Evolutionary conservation across 2,113 vertebrate species (phyloP), one percentile per base, ranked within the genome.

Genomic region (Sterna hirundo): DNA sequence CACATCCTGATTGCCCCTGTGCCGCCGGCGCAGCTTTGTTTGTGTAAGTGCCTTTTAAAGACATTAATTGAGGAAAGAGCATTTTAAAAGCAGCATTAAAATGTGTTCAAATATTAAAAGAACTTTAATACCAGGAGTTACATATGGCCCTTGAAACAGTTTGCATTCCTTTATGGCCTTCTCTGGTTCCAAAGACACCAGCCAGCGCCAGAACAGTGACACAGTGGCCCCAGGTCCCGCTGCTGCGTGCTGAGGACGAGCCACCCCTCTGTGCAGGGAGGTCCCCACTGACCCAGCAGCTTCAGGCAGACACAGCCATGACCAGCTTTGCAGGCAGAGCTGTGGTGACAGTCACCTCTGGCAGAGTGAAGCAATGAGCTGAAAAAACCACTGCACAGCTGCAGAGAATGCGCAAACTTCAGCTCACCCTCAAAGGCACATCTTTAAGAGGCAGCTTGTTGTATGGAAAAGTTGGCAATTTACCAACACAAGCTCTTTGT

Each of bases 61-160:
- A 70, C 11, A 58, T 4, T 65, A 65, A 14, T 11, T 36, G 40
- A 51, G 76, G 44, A 68, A 84, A 64, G 18, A 44, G 49, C 40
- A 2, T 61, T 11, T 96, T 96, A 18, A 96, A 89, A 88, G 90
- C 80, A 29, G 34, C 72, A 32, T 92, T 92, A 94, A 93, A 93
- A 79, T 3, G 29, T 23, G 36, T 52, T 79, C 65, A 29, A 36
- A 72, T 72, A 70, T 61, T 62, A 32, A 77, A 88, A 44, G 64
- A 5, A 25, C 30, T 79, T 78, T 14, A 32, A 34, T 32, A 7
- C 6, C 86, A 7, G 86, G 32, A 14, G 13, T 38, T 23, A 29
- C 25, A 16, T 1, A 38, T 64, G 81, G 72, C 42, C 68, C 64
- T 62, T 65, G 60, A 21, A 52, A 36, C 2, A 19, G 23, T 82